These are phyloP conservation scores for Dipodomys ordii DNA, from an alignment of 2,113 vertebrate species.

Conservation along the genomic window DNA sequence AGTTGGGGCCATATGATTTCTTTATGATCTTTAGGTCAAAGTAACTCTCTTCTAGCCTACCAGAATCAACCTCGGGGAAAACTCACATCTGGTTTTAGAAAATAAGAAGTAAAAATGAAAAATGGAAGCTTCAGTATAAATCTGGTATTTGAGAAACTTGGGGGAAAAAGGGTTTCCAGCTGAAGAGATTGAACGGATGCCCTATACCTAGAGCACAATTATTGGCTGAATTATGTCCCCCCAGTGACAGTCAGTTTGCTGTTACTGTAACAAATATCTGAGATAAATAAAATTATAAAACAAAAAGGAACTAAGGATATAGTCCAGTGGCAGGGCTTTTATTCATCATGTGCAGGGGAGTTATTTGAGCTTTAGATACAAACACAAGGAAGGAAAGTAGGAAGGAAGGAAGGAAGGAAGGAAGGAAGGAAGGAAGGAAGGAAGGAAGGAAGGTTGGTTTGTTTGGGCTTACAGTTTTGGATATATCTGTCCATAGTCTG, in stretches of 20 bases:
- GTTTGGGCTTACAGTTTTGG: neutral
- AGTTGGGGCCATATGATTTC: neutral
- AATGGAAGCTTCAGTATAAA: slow-evolving; percentile 38
- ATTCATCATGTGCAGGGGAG: neutral
- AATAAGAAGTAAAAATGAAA: slow-evolving; percentile 43
- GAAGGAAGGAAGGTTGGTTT: neutral
- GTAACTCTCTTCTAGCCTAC: neutral
- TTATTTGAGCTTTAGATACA: too few species aligned
- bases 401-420: too few species aligned
- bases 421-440: too few species aligned
- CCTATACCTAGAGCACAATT: neutral
- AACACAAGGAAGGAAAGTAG: too few species aligned
- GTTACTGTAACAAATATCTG: neutral
- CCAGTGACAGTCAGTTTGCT: neutral
- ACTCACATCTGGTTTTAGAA: slow-evolving; percentile 12
- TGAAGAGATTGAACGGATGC: neutral
- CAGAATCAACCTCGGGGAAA: slow-evolving; percentile 6
- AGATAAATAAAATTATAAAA: neutral
- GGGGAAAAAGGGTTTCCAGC: neutral
- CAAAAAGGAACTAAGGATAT: neutral
- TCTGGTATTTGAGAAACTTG: neutral
- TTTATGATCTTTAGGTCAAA: neutral
- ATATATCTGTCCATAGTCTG: neutral
- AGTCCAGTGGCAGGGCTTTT: neutral
- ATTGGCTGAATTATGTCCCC: neutral